Evolutionary conservation across 2,797 vertebrate species (phyloP).

Genomic region (Bovichtus diacanthus): DNA sequence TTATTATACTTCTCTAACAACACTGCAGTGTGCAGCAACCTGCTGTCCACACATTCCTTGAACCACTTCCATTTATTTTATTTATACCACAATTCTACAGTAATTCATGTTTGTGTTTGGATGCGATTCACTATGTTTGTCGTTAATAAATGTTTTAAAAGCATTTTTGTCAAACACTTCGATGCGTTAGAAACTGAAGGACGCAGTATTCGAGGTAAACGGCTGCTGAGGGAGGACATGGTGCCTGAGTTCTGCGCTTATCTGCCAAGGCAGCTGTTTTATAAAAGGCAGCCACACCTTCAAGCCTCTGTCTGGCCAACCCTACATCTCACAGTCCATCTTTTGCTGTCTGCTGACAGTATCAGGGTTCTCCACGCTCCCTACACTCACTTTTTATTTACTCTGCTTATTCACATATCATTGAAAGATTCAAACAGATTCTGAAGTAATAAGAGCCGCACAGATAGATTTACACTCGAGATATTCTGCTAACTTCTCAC

Average conservation of each 20-base stretch:
- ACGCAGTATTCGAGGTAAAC: background rate
- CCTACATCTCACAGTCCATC: slow-evolving; percentile 47
- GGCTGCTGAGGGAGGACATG: slow-evolving; percentile 14
- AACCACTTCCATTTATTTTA: background rate
- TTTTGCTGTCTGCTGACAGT: slow-evolving; percentile 43
- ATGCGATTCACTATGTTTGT: slow-evolving; percentile 1
- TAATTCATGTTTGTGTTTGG: background rate
- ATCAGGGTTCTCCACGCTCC: slow-evolving; percentile 15
- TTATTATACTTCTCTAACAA: slow-evolving; percentile 45
- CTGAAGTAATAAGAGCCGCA: slow-evolving; percentile 17
- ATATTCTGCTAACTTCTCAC: slow-evolving; percentile 21
- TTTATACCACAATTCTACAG: background rate
- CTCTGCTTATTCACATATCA: slow-evolving; percentile 20
- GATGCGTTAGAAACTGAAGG: slow-evolving; percentile 1
- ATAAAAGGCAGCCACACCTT: slow-evolving; percentile 39
- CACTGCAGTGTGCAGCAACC: background rate
- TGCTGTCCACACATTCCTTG: slow-evolving; percentile 1
- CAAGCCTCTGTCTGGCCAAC: slow-evolving; percentile 33
- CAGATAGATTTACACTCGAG: background rate
- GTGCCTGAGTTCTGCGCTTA: slow-evolving; percentile 34
- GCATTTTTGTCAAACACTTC: background rate
- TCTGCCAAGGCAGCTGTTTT: slow-evolving; percentile 55
- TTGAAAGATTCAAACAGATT: slow-evolving; percentile 32
- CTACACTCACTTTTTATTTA: slow-evolving; percentile 23
- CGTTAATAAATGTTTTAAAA: background rate